A percentile compares a stretch with the other conserved stretches of the same genome.
phyloP scores from a whole-genome alignment of 2,797 vertebrate species.

The Tadarida brasiliensis region DNA sequence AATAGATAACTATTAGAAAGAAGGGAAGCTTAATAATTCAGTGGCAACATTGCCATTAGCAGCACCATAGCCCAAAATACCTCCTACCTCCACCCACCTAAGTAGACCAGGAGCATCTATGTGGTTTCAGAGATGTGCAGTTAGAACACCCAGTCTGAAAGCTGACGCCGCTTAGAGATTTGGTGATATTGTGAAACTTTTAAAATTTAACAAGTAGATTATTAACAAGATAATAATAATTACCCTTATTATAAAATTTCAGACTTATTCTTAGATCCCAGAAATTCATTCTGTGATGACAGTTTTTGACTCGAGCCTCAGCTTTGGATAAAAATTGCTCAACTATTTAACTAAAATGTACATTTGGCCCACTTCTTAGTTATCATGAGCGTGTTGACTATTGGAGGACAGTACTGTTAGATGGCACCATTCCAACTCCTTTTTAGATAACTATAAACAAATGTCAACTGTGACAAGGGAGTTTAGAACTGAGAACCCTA shows the following conservation, averaged over 20 bases:
- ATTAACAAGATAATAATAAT: conserved; percentile 10
- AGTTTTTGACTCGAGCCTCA: conserved; percentile 19
- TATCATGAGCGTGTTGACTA: not conserved
- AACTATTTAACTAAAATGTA: not conserved
- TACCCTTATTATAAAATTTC: conserved; percentile 49
- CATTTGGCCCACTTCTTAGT: not conserved
- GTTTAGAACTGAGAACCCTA: not conserved
- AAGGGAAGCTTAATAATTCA: conserved; percentile 1
- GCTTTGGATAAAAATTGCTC: not conserved
- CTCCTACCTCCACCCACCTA: not conserved
- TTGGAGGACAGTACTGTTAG: not conserved
- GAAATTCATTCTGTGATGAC: not conserved
- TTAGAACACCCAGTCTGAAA: not conserved
- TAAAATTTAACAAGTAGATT: not conserved
- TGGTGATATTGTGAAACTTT: not conserved
- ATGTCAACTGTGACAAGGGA: not conserved
- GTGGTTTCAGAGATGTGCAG: not conserved
- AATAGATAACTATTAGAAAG: conserved; percentile 28
- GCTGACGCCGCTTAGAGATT: not conserved
- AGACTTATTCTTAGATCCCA: conserved; percentile 22
- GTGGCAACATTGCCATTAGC: not conserved
- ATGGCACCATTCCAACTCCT: not conserved
- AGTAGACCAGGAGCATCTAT: not conserved
- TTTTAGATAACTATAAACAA: not conserved
- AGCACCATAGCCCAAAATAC: not conserved